Base-by-base conservation (phyloP, 2,113 vertebrate genomes). In the Desmodus rotundus region DNA sequence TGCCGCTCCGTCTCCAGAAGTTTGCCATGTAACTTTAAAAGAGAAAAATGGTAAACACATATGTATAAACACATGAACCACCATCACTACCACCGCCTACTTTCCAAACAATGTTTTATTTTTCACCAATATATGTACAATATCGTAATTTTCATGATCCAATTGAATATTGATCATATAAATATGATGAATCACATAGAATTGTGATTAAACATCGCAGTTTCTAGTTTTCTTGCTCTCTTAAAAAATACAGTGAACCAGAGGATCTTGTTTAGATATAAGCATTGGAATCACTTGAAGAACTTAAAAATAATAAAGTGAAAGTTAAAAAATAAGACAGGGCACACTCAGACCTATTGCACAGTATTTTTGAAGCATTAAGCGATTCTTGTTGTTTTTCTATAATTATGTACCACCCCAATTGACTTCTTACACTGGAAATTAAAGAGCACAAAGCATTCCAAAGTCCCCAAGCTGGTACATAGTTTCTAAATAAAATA, bases 1-100 rank as follows among this genome's bases (percentile, higher is more conserved):
- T 99, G 99, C 47, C 99, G 98, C 96, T 99, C 99, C 0, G 99
- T 98, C 98, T 99, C 99, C 96, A 99, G 98, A 96, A 99, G 99
- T 98, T 99, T 99, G 96, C 98, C 98, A 50, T 99, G 99, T 94
- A 99, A 98, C 99, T 99, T 96, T 33, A 96, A 95, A 96, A 82
- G 91, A 83, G 45, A 65, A 33, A 50, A 83, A 61, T 74, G 9
- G 7, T 36, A 33, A 61, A 31, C n/a, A 58, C 3, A 22, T 70
- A 26, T 24, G 31, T 87, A 56, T 63, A 85, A 83, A 93, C 26
- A 65, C 2, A 22, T 1, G n/a, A 8, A 76, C 10, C 52, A 94
- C 31, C 28, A 93, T 58, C 0, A 0, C 58, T 73, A 74, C 28
- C 45, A 70, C 81, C 8, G 92, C 26, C 85, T 56, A 41, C 17